A percentile compares a stretch with the other conserved stretches of the same genome.
These are phyloP conservation scores for Invenusta paracnida DNA, from an alignment of 2,888 invertebrate genomes.

Conservation along the genomic window DNA sequence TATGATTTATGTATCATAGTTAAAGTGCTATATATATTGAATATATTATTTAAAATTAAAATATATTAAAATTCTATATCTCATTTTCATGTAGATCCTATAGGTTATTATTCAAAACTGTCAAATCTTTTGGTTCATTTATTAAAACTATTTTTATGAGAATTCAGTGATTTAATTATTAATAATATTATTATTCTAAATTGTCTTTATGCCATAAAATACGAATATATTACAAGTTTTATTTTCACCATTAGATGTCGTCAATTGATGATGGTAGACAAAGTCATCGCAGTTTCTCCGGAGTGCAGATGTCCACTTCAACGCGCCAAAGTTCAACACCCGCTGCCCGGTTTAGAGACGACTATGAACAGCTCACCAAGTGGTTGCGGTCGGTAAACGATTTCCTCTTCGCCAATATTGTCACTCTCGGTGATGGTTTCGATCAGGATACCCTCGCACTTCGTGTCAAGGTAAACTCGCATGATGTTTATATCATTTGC, in stretches of 20 bases:
- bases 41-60: no score
- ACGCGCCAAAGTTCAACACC: background rate
- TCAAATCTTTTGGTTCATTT: no score
- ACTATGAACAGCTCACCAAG: background rate
- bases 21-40: no score
- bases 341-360: background rate
- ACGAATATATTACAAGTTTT: background rate
- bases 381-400: background rate
- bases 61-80: no score
- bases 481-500: no score
- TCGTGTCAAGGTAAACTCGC: background rate
- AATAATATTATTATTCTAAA: no score
- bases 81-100: no score
- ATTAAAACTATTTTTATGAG: no score
- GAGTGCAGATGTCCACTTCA: background rate
- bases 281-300: background rate
- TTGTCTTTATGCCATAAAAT: no score
- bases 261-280: background rate
- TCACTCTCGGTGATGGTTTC: background rate
- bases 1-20: no score
- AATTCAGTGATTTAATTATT: no score
- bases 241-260: background rate
- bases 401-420: background rate
- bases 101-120: no score
- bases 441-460: background rate